Evolutionary conservation across 2,888 invertebrate species (phyloP).

Genomic region (Selenia dentaria): DNA sequence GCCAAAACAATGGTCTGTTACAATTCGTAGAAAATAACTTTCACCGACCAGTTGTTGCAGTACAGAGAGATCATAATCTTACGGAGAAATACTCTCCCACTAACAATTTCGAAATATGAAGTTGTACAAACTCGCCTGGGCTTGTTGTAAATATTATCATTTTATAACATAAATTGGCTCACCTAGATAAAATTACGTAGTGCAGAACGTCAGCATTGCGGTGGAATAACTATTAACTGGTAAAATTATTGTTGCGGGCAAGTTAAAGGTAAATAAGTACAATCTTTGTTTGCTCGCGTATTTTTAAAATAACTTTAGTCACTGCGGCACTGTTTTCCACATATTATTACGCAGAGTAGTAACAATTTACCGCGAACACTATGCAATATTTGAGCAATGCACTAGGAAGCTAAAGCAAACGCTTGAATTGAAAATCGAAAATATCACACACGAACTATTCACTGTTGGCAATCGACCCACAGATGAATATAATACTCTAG

Average conservation of each 20-base stretch:
- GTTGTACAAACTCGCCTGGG: slow-evolving; percentile 5
- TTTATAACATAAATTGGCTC: slow-evolving; percentile 46
- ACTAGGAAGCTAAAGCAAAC: slow-evolving; percentile 33
- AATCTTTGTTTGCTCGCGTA: slow-evolving; percentile 51
- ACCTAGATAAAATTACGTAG: slow-evolving; percentile 55
- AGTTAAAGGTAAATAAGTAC: slow-evolving; percentile 55
- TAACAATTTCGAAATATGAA: slow-evolving; percentile 27
- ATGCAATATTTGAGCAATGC: slow-evolving; percentile 45
- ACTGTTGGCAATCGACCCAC: slow-evolving; percentile 48
- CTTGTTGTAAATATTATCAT: slow-evolving; percentile 15
- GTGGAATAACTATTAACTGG: slow-evolving; percentile 55
- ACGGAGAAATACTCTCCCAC: slow-evolving; percentile 22
- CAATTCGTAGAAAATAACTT: slow-evolving; percentile 43
- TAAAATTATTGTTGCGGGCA: slow-evolving; percentile 58
- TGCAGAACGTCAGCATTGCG: slow-evolving; percentile 48
- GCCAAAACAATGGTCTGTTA: slow-evolving; percentile 44
- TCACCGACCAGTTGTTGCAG: slow-evolving; percentile 39
- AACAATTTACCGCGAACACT: slow-evolving; percentile 43
- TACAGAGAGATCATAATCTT: slow-evolving; percentile 42
- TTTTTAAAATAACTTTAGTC: slow-evolving; percentile 52
- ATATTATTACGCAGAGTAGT: slow-evolving; percentile 42
- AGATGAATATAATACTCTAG: too few species aligned
- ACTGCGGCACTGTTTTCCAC: slow-evolving; percentile 50
- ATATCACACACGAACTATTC: slow-evolving; percentile 49
- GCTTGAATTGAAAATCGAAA: slow-evolving; percentile 44